Evolutionary conservation across 2,113 vertebrate genomes (phyloP).

Genomic region (cat (Felis catus)): F.catus_Fca126_mat1.0 CM031422.1:34112001-34112500

Average conservation of each 20-base stretch:
- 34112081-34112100: neutral
- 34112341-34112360: neutral
- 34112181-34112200: slow-evolving; percentile 16
- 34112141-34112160: neutral
- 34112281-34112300: neutral
- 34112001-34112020: neutral
- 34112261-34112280: neutral
- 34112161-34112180: neutral
- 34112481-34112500: neutral
- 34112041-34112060: slow-evolving; percentile 36
- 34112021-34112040: neutral
- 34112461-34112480: neutral
- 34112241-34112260: neutral
- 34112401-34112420: neutral
- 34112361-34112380: neutral
- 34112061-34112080: neutral
- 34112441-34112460: neutral
- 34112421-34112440: neutral
- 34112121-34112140: neutral
- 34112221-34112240: neutral
- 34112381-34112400: neutral
- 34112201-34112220: neutral
- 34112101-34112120: slow-evolving; percentile 10
- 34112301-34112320: neutral
- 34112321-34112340: neutral